Conservation (phyloP, 2,113 vertebrate genomes). For the Paradoxurus hermaphroditus region DNA sequence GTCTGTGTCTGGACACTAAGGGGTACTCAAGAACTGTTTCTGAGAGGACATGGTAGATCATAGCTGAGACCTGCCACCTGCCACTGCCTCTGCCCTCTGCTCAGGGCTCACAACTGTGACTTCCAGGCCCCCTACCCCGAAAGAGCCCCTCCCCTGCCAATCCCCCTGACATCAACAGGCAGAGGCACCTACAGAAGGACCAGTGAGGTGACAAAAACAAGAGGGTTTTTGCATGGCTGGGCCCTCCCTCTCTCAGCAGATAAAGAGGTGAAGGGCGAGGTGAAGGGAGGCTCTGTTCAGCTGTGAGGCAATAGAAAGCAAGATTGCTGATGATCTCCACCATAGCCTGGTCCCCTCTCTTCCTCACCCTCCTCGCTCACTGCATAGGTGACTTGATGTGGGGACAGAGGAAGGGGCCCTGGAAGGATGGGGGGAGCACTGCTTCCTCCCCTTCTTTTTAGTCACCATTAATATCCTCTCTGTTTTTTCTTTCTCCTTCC, state of each 20-base stretch:
- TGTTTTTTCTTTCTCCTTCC: neutral
- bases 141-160: neutral
- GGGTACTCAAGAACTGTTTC: neutral
- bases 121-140: too few species aligned
- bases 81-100: too few species aligned
- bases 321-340: neutral
- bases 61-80: neutral
- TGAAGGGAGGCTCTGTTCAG: neutral
- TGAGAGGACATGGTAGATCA: neutral
- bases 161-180: neutral
- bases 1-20: neutral
- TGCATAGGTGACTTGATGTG: neutral
- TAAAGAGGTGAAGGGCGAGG: neutral
- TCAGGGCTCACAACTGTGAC: neutral
- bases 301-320: neutral
- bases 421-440: too few species aligned
- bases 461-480: neutral
- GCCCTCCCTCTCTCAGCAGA: neutral
- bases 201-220: neutral
- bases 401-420: neutral
- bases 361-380: neutral
- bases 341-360: neutral
- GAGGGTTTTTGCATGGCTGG: neutral
- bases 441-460: neutral
- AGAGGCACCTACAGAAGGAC: accelerated